Base-by-base conservation (phyloP, 2,797 vertebrate genomes). In the Chelonia mydas region DNA sequence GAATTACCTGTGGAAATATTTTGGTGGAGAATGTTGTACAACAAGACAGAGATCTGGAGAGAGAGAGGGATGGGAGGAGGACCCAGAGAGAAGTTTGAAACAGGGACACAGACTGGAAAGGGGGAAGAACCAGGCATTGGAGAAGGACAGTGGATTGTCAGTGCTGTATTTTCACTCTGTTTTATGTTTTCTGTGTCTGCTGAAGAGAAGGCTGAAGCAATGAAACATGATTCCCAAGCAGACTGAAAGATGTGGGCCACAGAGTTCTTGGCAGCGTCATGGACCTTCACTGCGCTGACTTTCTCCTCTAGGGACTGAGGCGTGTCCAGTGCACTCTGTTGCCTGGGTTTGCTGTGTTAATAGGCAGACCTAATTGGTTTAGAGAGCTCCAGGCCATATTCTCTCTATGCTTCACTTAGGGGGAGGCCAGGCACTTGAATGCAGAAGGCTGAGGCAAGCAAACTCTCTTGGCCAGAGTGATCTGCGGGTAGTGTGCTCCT, bases 11-110 rank as follows among this genome's bases (percentile, higher is more conserved):
- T 57, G 53, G 68, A 82, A 93, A 96, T 91, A 83, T 50, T 55
- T 54, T 88, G 55, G 83, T 91, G 37, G 92, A 90, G 61, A 83
- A 81, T 87, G 96, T 93, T 27, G 49, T 21, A 87, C 88, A 96
- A 90, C 3, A 80, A 93, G 90, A 59, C 7, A 79, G 84, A 91
- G 78, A 81, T 37, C 85, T 59, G 90, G 94, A 90, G 61, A 94
- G 61, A 95, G 57, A 90, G 81, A 15, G 16, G 23, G 84, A 25
- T 76, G 59, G 84, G 65, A 87, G 77, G 41, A 47, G 41, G 74
- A 47, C 37, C 41, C 41, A 51, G 49, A 25, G 77, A 76, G 1
- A 76, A 74, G 37, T 79, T 41, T 83, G 55, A 47, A 94, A 79
- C 2, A 37, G 74, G 59, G 55, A 45, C 93, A 77, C 2, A 33